phyloP scores from a whole-genome alignment of 2,113 vertebrate species.

The Corydoras maculifer region DNA sequence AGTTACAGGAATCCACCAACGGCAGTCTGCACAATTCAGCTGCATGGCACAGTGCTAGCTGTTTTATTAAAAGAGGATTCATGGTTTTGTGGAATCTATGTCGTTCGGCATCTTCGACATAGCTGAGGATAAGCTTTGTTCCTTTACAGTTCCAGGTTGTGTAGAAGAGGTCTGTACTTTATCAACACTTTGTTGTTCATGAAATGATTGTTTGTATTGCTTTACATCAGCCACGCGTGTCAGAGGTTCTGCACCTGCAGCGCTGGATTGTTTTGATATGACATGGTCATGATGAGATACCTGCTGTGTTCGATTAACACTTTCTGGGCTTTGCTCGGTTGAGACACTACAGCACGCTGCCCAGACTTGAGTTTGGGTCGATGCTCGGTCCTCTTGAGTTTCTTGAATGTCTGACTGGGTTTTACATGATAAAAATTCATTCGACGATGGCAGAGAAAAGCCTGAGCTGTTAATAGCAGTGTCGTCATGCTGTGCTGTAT shows the following conservation, averaged over 20 bases:
- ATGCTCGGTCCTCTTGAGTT: not conserved
- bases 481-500: not conserved
- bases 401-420: not conserved
- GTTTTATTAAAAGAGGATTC: not conserved
- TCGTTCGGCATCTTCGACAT: conserved; percentile 7
- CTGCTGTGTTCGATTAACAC: not conserved
- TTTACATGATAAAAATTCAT: conserved; percentile 1
- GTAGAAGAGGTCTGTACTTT: not conserved
- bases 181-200: not conserved
- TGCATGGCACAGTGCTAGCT: too few species aligned
- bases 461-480: not conserved
- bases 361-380: conserved; percentile 5
- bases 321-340: not conserved
- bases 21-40: too few species aligned
- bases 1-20: not conserved
- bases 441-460: not conserved
- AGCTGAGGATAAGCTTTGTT: not conserved
- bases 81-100: conserved; percentile 8
- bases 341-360: conserved; percentile 17
- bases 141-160: not conserved
- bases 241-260: not conserved
- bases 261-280: conserved; percentile 8
- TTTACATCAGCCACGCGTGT: not conserved
- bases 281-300: not conserved
- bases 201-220: not conserved